Evolutionary conservation across 1,140 invertebrate genomes (phyloP).

Genomic region (Euwallacea fornicatus): DNA sequence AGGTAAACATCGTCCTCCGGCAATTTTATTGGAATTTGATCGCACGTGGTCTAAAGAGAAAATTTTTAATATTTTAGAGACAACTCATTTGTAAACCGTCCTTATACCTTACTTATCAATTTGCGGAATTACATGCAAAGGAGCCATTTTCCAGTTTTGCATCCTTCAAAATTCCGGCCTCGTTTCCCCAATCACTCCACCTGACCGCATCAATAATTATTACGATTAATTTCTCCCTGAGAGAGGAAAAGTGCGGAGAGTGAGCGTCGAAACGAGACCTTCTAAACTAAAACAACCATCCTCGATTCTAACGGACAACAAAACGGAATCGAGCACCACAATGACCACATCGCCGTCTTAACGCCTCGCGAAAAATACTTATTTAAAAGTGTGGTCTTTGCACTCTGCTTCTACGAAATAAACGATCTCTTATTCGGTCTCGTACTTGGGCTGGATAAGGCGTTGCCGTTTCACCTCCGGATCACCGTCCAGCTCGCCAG

Average conservation of each 20-base stretch:
- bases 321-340: not conserved
- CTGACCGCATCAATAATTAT: not conserved
- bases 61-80: too few species aligned
- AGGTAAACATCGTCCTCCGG: too few species aligned
- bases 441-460: constrained; percentile 48
- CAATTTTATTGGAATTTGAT: too few species aligned
- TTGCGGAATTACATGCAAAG: not conserved
- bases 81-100: too few species aligned
- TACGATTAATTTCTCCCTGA: too few species aligned
- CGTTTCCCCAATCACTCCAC: not conserved
- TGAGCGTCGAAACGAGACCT: not conserved
- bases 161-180: not conserved
- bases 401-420: too few species aligned
- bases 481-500: constrained; percentile 46
- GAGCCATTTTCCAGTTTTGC: not conserved
- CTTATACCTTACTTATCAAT: not conserved
- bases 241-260: too few species aligned
- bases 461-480: constrained; percentile 50
- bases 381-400: not conserved
- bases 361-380: not conserved
- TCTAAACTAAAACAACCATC: not conserved
- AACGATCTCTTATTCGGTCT: constrained; percentile 46
- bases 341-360: not conserved
- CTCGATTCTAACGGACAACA: not conserved
- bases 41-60: too few species aligned